Evolutionary conservation across 2,113 vertebrate species (phyloP), one percentile per base, ranked within the genome.

Genomic region (Bos javanicus): DNA sequence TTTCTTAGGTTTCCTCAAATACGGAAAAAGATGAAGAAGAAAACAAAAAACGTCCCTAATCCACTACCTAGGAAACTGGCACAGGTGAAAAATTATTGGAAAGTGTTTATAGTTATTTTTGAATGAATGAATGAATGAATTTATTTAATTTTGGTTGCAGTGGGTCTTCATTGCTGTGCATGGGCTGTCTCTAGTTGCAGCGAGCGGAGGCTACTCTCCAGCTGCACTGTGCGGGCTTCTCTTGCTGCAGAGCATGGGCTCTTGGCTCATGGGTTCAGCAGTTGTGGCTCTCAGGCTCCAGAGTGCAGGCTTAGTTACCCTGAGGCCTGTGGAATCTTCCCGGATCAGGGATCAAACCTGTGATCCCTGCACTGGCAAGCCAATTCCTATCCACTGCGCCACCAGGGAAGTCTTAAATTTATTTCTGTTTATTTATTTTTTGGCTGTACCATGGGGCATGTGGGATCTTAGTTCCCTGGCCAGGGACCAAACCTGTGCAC

Each of bases 1-100:
- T 67, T 62, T 64, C 17, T 23, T 28, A 67, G 25, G 4, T 87
- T 97, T 76, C 39, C 56, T 90, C 57, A 87, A 67, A 92, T 78
- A 90, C 12, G 52, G 17, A 46, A 87, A 93, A 57, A 43, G n/a
- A 76, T 6, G 52, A 92, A 30, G 85, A 43, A 89, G 50, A 33
- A 74, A 80, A 78, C 30, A 94, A 92, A 78, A 76, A 81, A 60
- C 14, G 2, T 23, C 6, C 26, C 8, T n/a, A 62, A 43, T 12
- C 16, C 14, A 64, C 56, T n/a, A 88, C 36, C 39, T 43, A 67
- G 78, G 28, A 95, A 80, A 80, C 12, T 14, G 48, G 21, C 19
- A 46, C 56, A 46, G 33, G 14, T 89, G 11, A 82, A 60, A 91
- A 97, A 90, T 25, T 36, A 85, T 16, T 48, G 16, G 13, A 33